Conservation (phyloP, 2,113 vertebrate species). For the Psilopsiagon aurifrons region DNA sequence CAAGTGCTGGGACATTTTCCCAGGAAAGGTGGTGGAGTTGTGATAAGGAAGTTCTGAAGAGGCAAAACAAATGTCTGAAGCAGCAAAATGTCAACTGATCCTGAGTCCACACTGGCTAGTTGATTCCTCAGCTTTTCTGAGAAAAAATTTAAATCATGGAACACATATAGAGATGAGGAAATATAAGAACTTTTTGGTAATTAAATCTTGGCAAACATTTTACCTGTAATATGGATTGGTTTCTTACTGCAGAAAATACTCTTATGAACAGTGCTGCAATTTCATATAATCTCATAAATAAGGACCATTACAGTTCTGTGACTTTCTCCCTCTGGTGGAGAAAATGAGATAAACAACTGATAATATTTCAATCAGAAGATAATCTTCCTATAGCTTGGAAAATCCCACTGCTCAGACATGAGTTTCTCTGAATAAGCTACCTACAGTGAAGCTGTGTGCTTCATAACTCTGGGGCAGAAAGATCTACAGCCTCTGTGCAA, state of each 20-base stretch:
- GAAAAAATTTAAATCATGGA: not conserved
- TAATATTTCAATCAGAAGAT: not conserved
- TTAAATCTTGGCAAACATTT: not conserved
- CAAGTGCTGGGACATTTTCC: not conserved
- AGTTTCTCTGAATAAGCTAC: not conserved
- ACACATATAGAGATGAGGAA: not conserved
- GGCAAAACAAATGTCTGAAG: not conserved
- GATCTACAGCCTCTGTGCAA: not conserved
- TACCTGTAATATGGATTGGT: not conserved
- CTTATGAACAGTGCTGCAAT: not conserved
- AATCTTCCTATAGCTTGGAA: not conserved
- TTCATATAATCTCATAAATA: not conserved
- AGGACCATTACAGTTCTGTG: not conserved
- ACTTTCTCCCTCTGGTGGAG: slow-evolving; percentile 44
- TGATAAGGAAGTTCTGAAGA: not conserved
- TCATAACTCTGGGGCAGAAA: not conserved
- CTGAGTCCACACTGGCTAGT: not conserved
- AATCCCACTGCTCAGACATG: not conserved
- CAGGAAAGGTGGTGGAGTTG: not conserved
- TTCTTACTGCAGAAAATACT: slow-evolving; percentile 1
- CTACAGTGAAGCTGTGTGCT: fast-evolving
- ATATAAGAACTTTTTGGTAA: not conserved
- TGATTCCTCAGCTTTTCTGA: not conserved
- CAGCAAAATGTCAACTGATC: not conserved
- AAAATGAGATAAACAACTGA: not conserved